Conservation (phyloP, 1,140 invertebrate genomes). For the Drosophila littoralis region DNA sequence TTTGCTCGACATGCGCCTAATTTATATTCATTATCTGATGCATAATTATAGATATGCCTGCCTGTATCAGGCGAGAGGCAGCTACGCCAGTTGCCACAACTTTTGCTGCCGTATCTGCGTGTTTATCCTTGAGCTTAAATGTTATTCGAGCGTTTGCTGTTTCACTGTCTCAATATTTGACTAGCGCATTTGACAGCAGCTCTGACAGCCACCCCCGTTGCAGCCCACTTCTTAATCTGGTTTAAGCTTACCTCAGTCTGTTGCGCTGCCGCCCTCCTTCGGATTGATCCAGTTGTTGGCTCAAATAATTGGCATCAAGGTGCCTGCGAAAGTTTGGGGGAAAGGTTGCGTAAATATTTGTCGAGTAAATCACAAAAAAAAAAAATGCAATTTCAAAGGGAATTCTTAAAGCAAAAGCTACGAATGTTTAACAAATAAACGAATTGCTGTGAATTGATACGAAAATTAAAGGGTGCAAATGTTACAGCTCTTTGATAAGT, state of each 20-base stretch:
- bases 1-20: conserved; percentile 69
- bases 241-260: conserved; percentile 35
- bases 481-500: no score
- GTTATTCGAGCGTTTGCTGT: conserved; percentile 23
- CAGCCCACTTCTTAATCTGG: conserved; percentile 42
- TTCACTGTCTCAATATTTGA: conserved; percentile 45
- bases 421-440: neutral
- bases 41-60: conserved; percentile 68
- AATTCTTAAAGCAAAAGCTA: conserved; percentile 3
- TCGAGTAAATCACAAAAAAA: conserved; percentile 4
- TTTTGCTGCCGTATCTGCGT: neutral
- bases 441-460: neutral
- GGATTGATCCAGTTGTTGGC: conserved; percentile 9
- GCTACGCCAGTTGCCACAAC: conserved; percentile 1
- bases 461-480: neutral
- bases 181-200: conserved; percentile 31
- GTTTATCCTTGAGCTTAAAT: conserved; percentile 47
- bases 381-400: conserved; percentile 16
- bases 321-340: neutral
- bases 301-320: conserved; percentile 39
- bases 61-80: conserved; percentile 12
- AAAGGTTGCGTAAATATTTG: conserved; percentile 40
- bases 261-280: neutral
- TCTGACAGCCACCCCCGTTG: neutral
- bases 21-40: conserved; percentile 81